Evolutionary conservation across 2,113 vertebrate genomes (phyloP).

Genomic region (Cariama cristata): DNA sequence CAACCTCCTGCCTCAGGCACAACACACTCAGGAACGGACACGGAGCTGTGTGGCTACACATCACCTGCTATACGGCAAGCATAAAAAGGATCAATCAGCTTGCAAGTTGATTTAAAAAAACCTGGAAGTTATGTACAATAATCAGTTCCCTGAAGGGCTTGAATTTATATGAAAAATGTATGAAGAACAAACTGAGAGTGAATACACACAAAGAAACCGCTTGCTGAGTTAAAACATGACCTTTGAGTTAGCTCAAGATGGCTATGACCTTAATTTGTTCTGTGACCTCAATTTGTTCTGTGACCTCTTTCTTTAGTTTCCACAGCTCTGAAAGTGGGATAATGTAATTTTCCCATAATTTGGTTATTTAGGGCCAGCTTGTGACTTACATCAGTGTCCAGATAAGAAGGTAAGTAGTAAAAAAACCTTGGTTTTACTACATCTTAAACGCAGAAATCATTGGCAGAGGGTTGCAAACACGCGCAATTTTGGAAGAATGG

Average conservation of each 20-base stretch:
- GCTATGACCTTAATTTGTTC: neutral
- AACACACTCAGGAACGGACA: neutral
- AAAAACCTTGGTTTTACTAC: neutral
- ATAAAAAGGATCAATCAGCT: neutral
- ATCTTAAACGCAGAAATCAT: neutral
- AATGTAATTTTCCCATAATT: neutral
- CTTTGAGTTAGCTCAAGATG: neutral
- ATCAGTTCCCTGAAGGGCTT: neutral
- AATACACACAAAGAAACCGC: neutral
- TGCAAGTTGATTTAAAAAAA: neutral
- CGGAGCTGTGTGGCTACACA: neutral
- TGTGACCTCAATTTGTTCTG: neutral
- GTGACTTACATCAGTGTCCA: neutral
- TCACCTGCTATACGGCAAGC: neutral
- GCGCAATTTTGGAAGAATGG: neutral
- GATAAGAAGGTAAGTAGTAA: neutral
- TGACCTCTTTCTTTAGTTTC: neutral
- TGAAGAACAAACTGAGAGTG: neutral
- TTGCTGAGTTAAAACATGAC: neutral
- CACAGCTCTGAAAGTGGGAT: neutral
- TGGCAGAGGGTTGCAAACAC: neutral
- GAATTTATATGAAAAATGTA: neutral
- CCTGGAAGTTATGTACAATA: neutral
- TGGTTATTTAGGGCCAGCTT: neutral
- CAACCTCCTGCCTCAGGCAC: neutral